Percentiles rank a stretch among this genome's conserved stretches.
Conservation (phyloP, 23 tunicate species). For the Trididemnum nubilum region DNA sequence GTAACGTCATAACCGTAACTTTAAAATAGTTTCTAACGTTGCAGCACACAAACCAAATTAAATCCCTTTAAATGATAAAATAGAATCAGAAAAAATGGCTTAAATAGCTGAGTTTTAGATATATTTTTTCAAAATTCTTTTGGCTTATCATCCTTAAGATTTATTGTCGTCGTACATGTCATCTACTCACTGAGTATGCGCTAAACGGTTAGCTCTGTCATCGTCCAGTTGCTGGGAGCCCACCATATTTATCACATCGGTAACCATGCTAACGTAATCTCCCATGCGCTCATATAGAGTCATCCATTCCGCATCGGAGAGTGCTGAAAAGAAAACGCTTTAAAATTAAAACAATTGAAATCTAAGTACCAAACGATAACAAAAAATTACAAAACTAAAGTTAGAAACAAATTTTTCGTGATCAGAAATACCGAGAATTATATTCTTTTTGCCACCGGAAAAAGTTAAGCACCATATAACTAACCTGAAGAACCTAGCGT, state of each 20-base stretch:
- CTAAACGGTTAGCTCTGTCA: slow-evolving; percentile 31
- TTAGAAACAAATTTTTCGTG: neutral
- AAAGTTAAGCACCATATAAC: neutral
- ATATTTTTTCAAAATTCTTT: too few species aligned
- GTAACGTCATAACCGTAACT: too few species aligned
- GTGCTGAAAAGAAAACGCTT: slow-evolving; percentile 29
- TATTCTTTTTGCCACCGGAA: too few species aligned
- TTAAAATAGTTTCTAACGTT: too few species aligned
- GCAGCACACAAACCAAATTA: too few species aligned
- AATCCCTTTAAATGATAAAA: too few species aligned
- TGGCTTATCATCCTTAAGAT: too few species aligned
- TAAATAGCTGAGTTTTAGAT: too few species aligned
- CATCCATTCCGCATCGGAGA: slow-evolving; percentile 71
- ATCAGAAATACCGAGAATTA: neutral
- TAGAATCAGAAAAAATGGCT: too few species aligned
- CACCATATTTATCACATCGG: slow-evolving; percentile 29
- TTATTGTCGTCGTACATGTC: too few species aligned
- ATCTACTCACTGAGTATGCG: slow-evolving; percentile 24
- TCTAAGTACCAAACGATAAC: neutral
- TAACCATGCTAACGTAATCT: slow-evolving; percentile 42
- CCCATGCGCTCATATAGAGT: slow-evolving; percentile 39
- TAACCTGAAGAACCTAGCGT: slow-evolving; percentile 22
- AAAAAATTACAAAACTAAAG: neutral
- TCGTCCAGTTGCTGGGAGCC: slow-evolving; percentile 72
- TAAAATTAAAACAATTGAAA: neutral